phyloP scores from a whole-genome alignment of 2,113 vertebrate genomes.

The Lethenteron camtschaticum region DNA sequence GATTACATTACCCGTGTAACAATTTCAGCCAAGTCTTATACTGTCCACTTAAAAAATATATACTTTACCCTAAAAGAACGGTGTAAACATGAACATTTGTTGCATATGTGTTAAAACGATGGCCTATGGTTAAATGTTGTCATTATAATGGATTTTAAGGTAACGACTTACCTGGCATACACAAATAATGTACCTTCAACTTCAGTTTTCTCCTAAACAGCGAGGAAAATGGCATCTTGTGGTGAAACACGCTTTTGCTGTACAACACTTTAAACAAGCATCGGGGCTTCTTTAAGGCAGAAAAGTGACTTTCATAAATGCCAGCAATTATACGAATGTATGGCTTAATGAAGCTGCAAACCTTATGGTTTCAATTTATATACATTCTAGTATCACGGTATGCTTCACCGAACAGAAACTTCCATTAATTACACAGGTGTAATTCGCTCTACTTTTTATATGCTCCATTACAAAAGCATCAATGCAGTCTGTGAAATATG shows the following conservation, averaged over 20 bases:
- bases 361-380: neutral
- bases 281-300: neutral
- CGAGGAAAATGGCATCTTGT: conserved; percentile 8
- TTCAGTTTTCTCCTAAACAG: conserved; percentile 72
- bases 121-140: conserved; percentile 1
- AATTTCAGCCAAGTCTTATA: neutral
- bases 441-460: no score
- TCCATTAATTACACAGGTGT: no score
- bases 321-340: neutral
- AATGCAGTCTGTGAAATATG: no score
- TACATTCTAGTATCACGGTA: neutral
- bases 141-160: no score
- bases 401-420: no score
- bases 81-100: neutral
- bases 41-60: neutral
- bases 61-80: neutral
- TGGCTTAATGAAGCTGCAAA: neutral
- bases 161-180: conserved; percentile 49
- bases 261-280: neutral
- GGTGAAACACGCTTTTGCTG: no score
- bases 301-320: neutral
- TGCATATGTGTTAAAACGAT: conserved; percentile 10
- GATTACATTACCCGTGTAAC: neutral
- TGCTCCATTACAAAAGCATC: no score
- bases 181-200: conserved; percentile 94